Evolutionary conservation across 2,888 invertebrate genomes (phyloP).

Genomic region (Poecilus cupreus): DNA sequence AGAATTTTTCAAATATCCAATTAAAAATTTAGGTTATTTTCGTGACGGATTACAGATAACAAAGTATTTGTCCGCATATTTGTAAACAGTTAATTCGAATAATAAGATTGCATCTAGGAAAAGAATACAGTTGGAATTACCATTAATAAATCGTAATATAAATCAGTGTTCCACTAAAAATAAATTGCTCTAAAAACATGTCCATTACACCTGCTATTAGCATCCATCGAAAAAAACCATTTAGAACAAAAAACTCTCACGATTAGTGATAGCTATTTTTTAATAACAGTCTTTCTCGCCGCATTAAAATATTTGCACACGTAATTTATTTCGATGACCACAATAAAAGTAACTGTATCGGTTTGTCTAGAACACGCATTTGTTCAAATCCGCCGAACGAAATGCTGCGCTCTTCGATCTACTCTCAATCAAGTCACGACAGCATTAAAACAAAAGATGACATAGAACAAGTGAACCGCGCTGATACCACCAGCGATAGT

Average conservation of each 20-base stretch:
- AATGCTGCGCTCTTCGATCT: slow-evolving; percentile 28
- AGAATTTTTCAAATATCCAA: slow-evolving; percentile 3
- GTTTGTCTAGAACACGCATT: slow-evolving; percentile 38
- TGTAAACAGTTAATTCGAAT: background rate
- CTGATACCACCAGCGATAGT: slow-evolving; percentile 5
- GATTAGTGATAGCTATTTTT: slow-evolving; percentile 49
- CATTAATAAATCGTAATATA: slow-evolving; percentile 34
- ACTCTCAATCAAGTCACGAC: slow-evolving; percentile 58
- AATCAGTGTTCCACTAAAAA: slow-evolving; percentile 32
- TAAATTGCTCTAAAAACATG: slow-evolving; percentile 40
- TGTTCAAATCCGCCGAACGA: slow-evolving; percentile 12
- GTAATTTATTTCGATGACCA: slow-evolving; percentile 50
- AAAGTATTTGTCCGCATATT: slow-evolving; percentile 2
- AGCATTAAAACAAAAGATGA: slow-evolving; percentile 59
- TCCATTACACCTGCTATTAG: slow-evolving; percentile 44
- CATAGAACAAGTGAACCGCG: slow-evolving; percentile 57
- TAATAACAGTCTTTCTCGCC: slow-evolving; percentile 45
- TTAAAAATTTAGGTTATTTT: slow-evolving; percentile 29
- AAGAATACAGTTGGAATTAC: slow-evolving; percentile 36
- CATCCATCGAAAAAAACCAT: background rate
- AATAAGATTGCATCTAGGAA: background rate
- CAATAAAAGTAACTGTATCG: slow-evolving; percentile 55
- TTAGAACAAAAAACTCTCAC: slow-evolving; percentile 37
- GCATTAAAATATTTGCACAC: slow-evolving; percentile 58
- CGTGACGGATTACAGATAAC: slow-evolving; percentile 17